A percentile compares a stretch with the other conserved stretches of the same genome.
phyloP scores from a whole-genome alignment of 2,113 vertebrate species.

The Scartelaos histophorus region DNA sequence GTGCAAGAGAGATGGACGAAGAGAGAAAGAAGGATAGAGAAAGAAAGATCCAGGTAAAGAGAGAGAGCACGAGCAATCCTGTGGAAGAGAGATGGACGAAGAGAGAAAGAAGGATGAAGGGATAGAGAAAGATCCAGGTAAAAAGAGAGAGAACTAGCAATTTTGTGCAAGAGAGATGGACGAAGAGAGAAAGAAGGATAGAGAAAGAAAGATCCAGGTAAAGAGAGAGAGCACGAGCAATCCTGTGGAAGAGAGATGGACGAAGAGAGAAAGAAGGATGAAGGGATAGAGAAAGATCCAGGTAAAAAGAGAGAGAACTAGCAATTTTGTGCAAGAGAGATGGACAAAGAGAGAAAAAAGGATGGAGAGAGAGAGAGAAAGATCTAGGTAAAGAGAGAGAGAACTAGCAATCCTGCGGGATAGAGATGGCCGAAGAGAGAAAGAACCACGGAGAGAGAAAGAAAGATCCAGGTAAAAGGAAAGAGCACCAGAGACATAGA shows the following conservation, averaged over 20 bases:
- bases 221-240: too few species aligned
- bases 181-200: too few species aligned
- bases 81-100: too few species aligned
- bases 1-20: conserved; percentile 5
- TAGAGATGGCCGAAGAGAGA: too few species aligned
- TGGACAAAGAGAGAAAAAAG: not conserved
- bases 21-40: not conserved
- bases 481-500: not conserved
- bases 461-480: conserved; percentile 57
- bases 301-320: conserved; percentile 62
- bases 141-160: conserved; percentile 60
- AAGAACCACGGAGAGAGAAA: not conserved
- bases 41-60: too few species aligned
- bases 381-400: too few species aligned
- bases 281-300: conserved; percentile 18
- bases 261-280: not conserved
- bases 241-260: too few species aligned
- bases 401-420: too few species aligned
- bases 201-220: too few species aligned
- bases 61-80: too few species aligned
- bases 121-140: conserved; percentile 37
- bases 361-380: too few species aligned
- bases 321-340: too few species aligned
- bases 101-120: not conserved
- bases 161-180: not conserved